phyloP scores from a whole-genome alignment of 2,888 invertebrate genomes.

The Drosophila recens region DNA sequence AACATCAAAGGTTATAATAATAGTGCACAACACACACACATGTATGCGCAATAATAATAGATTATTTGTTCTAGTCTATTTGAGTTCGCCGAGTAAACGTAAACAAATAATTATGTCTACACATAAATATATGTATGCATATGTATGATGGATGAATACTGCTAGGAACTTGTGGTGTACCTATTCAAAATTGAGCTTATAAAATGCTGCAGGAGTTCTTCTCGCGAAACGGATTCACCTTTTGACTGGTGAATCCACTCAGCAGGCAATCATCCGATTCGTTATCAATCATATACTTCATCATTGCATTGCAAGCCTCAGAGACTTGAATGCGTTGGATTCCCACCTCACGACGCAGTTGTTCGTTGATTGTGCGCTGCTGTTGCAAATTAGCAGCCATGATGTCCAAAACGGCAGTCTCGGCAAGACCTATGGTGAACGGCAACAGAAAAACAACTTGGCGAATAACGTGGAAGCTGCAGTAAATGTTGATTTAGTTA shows the following conservation, averaged over 20 bases:
- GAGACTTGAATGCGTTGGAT: slow-evolving; percentile 90
- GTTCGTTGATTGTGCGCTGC: slow-evolving; percentile 95
- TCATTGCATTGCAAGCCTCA: slow-evolving; percentile 97
- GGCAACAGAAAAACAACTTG: slow-evolving; percentile 28
- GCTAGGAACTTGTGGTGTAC: slow-evolving; percentile 56
- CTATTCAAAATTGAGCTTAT: slow-evolving; percentile 86
- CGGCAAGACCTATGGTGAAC: slow-evolving; percentile 86
- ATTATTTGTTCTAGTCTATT: slow-evolving; percentile 53
- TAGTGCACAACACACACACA: slow-evolving; percentile 19
- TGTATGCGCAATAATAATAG: slow-evolving; percentile 50
- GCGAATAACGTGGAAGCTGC: slow-evolving; percentile 41
- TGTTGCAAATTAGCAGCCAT: slow-evolving; percentile 97
- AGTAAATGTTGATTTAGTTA: neutral
- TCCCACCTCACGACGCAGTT: slow-evolving; percentile 95
- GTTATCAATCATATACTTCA: slow-evolving; percentile 95
- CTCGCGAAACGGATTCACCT: slow-evolving; percentile 97
- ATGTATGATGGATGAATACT: slow-evolving; percentile 56
- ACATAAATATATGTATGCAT: slow-evolving; percentile 4
- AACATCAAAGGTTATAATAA: slow-evolving; percentile 61
- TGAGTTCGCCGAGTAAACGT: slow-evolving; percentile 35
- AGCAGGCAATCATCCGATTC: slow-evolving; percentile 97
- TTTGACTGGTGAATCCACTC: slow-evolving; percentile 96
- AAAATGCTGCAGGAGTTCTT: slow-evolving; percentile 95
- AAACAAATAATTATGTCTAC: slow-evolving; percentile 53
- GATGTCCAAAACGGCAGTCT: slow-evolving; percentile 96